phyloP scores from a whole-genome alignment of 2,797 vertebrate genomes.

The Euphonia xanthogaster region DNA sequence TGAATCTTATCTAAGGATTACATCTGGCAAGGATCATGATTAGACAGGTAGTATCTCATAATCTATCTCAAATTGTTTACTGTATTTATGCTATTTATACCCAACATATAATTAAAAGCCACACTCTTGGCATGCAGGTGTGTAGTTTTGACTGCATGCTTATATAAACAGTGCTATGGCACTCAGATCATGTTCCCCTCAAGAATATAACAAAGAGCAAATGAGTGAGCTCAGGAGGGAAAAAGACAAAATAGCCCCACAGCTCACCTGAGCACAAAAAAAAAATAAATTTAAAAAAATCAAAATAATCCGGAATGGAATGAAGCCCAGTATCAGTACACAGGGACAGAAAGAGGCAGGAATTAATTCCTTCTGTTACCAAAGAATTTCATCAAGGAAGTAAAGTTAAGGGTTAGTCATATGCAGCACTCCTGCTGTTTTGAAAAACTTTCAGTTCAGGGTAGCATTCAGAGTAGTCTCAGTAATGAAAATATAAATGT shows the following conservation, averaged over 20 bases:
- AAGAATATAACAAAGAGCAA: not conserved
- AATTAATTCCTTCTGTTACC: not conserved
- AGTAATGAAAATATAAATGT: not conserved
- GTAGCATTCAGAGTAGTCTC: not conserved
- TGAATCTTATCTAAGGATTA: slow-evolving; percentile 14
- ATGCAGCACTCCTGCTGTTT: not conserved
- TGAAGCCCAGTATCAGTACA: not conserved
- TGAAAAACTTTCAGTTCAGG: not conserved
- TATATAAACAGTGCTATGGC: not conserved
- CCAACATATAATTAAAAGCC: not conserved
- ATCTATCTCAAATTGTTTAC: not conserved
- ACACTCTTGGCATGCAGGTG: not conserved
- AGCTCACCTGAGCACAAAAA: not conserved
- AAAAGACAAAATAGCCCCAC: not conserved
- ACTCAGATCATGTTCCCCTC: not conserved
- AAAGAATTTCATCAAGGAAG: not conserved
- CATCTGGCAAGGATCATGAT: not conserved
- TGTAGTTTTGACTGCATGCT: not conserved
- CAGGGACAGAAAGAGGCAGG: not conserved
- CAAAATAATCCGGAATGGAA: slow-evolving; percentile 11
- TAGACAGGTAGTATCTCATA: not conserved
- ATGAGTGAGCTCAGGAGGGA: slow-evolving; percentile 12
- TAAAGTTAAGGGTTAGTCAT: not conserved
- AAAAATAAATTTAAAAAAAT: not conserved
- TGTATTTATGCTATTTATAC: not conserved